Percentiles rank a stretch among this genome's conserved stretches.
phyloP scores from a whole-genome alignment of 2,888 invertebrate species.

The Oegoconia quadripuncta region DNA sequence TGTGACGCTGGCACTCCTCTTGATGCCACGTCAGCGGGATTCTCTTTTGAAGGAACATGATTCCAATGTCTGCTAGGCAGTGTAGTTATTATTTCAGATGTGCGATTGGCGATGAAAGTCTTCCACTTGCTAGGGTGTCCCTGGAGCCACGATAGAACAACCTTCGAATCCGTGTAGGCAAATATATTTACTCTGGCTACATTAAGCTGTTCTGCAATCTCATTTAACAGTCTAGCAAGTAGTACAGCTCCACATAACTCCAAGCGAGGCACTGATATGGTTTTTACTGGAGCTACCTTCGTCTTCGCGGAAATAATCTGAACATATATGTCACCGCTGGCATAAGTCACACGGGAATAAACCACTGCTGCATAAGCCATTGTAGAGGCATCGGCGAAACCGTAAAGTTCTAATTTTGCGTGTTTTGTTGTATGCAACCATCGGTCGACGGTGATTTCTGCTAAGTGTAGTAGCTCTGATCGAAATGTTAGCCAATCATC shows the following conservation, averaged over 20 bases:
- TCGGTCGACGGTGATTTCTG: background rate
- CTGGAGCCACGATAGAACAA: background rate
- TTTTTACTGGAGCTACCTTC: conserved; percentile 20
- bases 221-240: too few species aligned
- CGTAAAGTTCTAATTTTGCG: conserved; percentile 7
- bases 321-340: background rate
- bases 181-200: background rate
- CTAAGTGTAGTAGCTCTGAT: conserved; percentile 8
- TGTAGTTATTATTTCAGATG: background rate
- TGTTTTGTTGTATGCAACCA: conserved; percentile 3
- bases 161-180: background rate
- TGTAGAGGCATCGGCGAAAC: conserved; percentile 12
- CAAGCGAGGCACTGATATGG: conserved; percentile 18
- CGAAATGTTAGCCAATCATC: conserved; percentile 19
- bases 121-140: background rate
- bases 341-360: background rate
- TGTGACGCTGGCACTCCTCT: background rate
- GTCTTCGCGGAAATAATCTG: conserved; percentile 16
- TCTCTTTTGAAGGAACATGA: background rate
- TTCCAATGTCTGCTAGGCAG: background rate
- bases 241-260: conserved; percentile 17
- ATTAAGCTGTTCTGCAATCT: too few species aligned
- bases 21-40: background rate
- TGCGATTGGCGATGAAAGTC: background rate
- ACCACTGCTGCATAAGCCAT: background rate